Percentiles rank a stretch among this genome's conserved stretches.
These are phyloP conservation scores for Epinephelus cyanopodus DNA, from an alignment of 2,113 vertebrate genomes.

Conservation along the genomic window DNA sequence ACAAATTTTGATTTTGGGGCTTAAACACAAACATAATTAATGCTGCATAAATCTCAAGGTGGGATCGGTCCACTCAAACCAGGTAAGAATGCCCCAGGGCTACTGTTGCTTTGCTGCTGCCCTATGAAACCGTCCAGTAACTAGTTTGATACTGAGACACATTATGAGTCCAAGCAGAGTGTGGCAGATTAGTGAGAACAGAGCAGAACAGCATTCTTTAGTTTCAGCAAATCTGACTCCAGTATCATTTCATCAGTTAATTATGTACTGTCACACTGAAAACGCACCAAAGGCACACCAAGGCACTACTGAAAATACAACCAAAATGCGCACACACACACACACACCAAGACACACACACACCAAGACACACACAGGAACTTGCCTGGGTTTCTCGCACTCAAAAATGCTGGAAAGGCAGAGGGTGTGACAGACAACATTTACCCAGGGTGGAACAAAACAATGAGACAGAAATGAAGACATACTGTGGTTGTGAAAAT, in stretches of 20 bases:
- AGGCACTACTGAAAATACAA: slow-evolving; percentile 7
- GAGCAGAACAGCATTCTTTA: too few relatives aligned
- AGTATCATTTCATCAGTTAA: neutral
- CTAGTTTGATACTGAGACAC: neutral
- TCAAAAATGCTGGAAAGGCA: slow-evolving; percentile 72
- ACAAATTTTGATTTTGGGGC: too few relatives aligned
- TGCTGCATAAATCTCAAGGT: neutral
- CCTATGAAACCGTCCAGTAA: neutral
- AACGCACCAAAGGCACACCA: slow-evolving; percentile 13
- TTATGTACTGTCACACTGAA: slow-evolving; percentile 29
- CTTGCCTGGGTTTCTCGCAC: slow-evolving; percentile 62
- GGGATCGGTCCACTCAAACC: neutral
- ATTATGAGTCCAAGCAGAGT: neutral
- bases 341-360: slow-evolving; percentile 30
- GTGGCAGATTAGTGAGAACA: slow-evolving; percentile 1
- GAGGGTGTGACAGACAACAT: slow-evolving; percentile 39
- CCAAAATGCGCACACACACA: slow-evolving; percentile 24
- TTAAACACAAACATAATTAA: neutral
- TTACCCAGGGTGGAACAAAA: slow-evolving; percentile 33
- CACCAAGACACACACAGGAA: slow-evolving; percentile 13
- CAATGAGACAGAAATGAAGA: slow-evolving; percentile 21
- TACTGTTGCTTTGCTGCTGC: neutral
- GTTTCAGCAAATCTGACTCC: neutral
- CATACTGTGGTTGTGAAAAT: neutral
- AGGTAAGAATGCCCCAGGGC: neutral